A percentile compares a stretch with the other conserved stretches of the same genome.
These are phyloP conservation scores for Clupea harengus DNA, from an alignment of 2,113 vertebrate species.

Conservation along the genomic window DNA sequence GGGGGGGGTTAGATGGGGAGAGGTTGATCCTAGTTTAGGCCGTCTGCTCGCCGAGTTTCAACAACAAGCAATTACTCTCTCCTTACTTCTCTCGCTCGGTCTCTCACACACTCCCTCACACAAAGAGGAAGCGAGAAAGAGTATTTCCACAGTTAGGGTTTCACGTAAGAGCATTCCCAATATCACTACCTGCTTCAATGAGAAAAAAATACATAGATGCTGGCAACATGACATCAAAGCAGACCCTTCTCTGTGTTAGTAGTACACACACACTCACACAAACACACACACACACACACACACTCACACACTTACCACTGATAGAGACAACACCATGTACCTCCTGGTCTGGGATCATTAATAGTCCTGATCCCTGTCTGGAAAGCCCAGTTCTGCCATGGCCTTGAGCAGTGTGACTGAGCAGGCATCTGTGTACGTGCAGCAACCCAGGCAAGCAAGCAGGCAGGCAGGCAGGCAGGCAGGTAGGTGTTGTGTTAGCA, in stretches of 20 bases:
- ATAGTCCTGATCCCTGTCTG: background rate
- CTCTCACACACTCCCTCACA: background rate
- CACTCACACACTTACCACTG: no score
- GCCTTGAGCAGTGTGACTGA: background rate
- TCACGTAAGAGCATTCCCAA: background rate
- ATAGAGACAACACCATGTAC: no score
- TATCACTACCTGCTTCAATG: background rate
- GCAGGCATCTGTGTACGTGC: background rate
- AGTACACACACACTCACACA: no score
- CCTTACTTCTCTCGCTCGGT: background rate
- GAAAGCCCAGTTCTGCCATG: constrained; percentile 21
- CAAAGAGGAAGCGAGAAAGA: background rate
- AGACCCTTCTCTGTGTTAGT: background rate
- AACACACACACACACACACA: no score
- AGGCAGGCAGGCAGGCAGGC: no score
- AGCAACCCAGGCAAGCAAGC: background rate
- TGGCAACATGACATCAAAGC: background rate
- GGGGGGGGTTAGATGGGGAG: background rate
- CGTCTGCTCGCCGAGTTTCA: background rate
- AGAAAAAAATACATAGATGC: background rate
- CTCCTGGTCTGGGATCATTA: background rate
- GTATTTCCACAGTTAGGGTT: background rate
- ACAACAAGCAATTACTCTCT: background rate
- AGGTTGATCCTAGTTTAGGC: background rate
- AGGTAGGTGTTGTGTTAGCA: background rate